phyloP scores from a whole-genome alignment of 2,797 vertebrate genomes.

The Galagoides demidoff region DNA sequence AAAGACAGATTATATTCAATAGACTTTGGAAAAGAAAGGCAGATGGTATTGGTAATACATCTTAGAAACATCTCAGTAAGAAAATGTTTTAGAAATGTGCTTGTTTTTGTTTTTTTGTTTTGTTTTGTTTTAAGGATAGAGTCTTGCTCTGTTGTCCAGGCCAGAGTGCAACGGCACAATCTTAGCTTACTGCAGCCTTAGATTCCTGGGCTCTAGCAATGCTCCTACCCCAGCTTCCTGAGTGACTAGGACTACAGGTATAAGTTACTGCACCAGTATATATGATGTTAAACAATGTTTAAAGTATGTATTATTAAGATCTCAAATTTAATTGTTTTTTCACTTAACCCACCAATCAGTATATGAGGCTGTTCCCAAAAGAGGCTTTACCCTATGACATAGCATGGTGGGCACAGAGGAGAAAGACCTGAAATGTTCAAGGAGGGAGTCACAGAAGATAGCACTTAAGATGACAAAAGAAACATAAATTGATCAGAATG shows the following conservation, averaged over 20 bases:
- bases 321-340: slow-evolving; percentile 27
- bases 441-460: background rate
- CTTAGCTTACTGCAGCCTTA: background rate
- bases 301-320: background rate
- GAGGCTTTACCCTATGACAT: background rate
- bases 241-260: background rate
- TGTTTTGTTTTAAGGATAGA: background rate
- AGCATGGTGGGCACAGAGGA: background rate
- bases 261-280: background rate
- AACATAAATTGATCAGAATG: background rate
- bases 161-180: background rate
- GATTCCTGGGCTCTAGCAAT: background rate
- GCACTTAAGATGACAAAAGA: background rate
- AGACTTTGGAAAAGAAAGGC: slow-evolving; percentile 39
- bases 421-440: background rate
- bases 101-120: background rate
- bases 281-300: slow-evolving; percentile 26
- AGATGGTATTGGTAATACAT: background rate
- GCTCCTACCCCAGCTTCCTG: background rate
- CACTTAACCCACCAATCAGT: background rate
- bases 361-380: background rate
- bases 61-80: background rate
- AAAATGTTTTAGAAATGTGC: background rate
- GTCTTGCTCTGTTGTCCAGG: background rate
- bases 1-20: slow-evolving; percentile 31